Percentiles rank a stretch among this genome's conserved stretches.
phyloP scores from a whole-genome alignment of 2,888 invertebrate genomes.

The Philereme transversata region DNA sequence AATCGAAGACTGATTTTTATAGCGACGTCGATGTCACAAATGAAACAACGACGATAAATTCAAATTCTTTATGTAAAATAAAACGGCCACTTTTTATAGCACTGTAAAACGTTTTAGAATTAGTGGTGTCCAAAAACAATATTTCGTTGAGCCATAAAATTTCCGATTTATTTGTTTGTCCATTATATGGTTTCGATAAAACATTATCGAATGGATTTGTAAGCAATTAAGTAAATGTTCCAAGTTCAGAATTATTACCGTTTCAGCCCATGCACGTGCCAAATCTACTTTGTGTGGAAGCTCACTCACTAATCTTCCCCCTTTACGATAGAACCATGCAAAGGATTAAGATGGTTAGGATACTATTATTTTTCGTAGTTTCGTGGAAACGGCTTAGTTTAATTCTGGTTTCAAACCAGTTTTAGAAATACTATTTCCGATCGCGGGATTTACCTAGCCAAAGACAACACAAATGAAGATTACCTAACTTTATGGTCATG shows the following conservation, averaged over 20 bases:
- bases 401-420: constrained; percentile 50
- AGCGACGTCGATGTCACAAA: constrained; percentile 58
- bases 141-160: constrained; percentile 58
- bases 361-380: constrained; percentile 63
- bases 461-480: not conserved
- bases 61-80: constrained; percentile 65
- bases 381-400: constrained; percentile 50
- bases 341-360: constrained; percentile 71
- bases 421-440: constrained; percentile 44
- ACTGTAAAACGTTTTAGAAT: constrained; percentile 63
- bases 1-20: constrained; percentile 60
- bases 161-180: constrained; percentile 54
- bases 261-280: constrained; percentile 33
- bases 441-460: constrained; percentile 10
- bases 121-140: constrained; percentile 61
- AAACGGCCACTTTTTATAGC: constrained; percentile 64
- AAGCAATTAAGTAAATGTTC: constrained; percentile 24
- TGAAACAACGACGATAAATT: constrained; percentile 72
- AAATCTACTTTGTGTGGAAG: constrained; percentile 56
- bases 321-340: constrained; percentile 59
- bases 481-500: not conserved
- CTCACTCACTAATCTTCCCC: constrained; percentile 61
- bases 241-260: constrained; percentile 4
- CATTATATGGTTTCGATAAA: constrained; percentile 37
- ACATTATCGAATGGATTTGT: constrained; percentile 20